A percentile compares a stretch with the other conserved stretches of the same genome.
Evolutionary conservation across 2,113 vertebrate genomes (phyloP).

Genomic region (Nettapus auritus): DNA sequence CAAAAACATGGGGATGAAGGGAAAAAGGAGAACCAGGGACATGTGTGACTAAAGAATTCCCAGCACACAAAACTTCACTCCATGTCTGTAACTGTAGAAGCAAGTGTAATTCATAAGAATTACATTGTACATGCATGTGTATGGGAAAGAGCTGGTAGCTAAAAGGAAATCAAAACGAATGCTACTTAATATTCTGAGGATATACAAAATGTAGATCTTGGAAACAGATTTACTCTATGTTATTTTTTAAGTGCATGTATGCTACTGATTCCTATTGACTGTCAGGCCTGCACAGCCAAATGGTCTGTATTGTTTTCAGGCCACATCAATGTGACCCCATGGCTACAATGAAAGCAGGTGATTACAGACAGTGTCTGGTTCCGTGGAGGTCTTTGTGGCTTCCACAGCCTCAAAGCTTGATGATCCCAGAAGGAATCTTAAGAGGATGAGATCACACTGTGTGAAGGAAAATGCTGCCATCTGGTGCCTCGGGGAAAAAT

Average conservation of each 20-base stretch:
- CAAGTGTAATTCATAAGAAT: not conserved
- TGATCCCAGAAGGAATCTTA: not conserved
- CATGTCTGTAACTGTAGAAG: not conserved
- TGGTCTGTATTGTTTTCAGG: not conserved
- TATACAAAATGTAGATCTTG: not conserved
- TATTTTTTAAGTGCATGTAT: not conserved
- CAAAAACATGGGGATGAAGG: not conserved
- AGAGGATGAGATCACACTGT: conserved; percentile 27
- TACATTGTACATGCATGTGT: rapidly evolving
- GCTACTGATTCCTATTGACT: not conserved
- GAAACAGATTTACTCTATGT: not conserved
- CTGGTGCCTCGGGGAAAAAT: conserved; percentile 36
- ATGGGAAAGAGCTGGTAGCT: not conserved
- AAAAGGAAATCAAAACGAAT: not conserved
- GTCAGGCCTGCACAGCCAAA: not conserved
- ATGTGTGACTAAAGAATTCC: not conserved
- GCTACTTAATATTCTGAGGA: not conserved
- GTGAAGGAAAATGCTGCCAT: conserved; percentile 64
- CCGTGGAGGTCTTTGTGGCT: not conserved
- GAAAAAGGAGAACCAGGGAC: not conserved
- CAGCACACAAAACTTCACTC: not conserved
- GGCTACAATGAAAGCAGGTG: not conserved
- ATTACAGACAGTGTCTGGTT: not conserved
- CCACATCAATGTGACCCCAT: not conserved
- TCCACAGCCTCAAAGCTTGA: not conserved